These are phyloP conservation scores for Tadarida brasiliensis DNA, from an alignment of 2,797 vertebrate genomes.

Conservation along the genomic window DNA sequence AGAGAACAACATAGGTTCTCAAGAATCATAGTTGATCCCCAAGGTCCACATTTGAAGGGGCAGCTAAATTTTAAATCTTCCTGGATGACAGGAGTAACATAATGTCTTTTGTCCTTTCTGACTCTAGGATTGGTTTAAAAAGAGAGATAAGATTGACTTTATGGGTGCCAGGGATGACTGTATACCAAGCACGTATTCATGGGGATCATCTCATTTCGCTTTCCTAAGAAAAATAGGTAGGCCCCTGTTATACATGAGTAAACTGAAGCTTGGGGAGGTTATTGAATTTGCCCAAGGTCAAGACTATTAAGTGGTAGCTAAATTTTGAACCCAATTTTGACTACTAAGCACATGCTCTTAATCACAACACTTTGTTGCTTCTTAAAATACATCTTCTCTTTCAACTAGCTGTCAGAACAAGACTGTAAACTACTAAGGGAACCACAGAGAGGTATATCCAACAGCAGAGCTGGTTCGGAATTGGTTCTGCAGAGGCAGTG, in stretches of 20 bases:
- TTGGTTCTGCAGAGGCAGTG: background rate
- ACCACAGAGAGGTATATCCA: background rate
- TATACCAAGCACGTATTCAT: background rate
- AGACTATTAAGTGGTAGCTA: background rate
- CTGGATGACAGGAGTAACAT: background rate
- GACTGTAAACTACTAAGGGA: background rate
- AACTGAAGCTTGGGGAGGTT: background rate
- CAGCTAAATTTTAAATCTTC: background rate
- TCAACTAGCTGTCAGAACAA: background rate
- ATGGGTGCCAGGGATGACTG: background rate
- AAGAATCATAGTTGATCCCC: background rate
- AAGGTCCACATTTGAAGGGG: background rate
- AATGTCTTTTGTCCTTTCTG: background rate
- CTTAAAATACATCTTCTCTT: background rate
- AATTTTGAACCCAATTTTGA: background rate
- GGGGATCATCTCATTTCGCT: background rate
- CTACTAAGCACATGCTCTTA: background rate
- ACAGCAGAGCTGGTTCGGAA: background rate
- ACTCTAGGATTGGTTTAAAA: background rate
- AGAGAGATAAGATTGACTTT: background rate
- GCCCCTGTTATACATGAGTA: background rate
- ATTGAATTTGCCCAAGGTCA: constrained; percentile 15
- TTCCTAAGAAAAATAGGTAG: background rate
- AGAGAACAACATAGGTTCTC: background rate
- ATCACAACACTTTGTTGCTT: background rate